Evolutionary conservation across 2,113 vertebrate species (phyloP).

Genomic region (Enhydra lutris): DNA sequence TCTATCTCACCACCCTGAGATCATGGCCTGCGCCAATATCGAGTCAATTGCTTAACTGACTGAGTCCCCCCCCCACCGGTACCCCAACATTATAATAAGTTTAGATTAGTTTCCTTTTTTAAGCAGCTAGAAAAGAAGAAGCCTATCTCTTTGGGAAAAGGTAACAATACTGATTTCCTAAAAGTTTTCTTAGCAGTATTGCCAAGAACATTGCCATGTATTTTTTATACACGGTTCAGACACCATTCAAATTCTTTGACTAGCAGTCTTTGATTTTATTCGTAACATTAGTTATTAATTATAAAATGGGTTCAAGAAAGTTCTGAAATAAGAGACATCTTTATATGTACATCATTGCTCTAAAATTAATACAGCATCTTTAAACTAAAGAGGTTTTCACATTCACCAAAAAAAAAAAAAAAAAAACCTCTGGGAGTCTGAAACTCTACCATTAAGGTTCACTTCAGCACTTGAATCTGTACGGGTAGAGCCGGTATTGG

Average conservation of each 20-base stretch:
- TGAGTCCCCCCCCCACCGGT: background rate
- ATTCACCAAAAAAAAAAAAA: background rate
- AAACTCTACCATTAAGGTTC: background rate
- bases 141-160: background rate
- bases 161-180: background rate
- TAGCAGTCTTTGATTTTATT: background rate
- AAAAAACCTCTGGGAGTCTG: background rate
- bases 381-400: background rate
- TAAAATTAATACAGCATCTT: background rate
- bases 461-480: background rate
- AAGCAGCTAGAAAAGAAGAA: background rate
- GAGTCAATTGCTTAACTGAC: background rate
- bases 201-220: too few species aligned
- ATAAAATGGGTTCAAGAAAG: background rate
- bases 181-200: background rate
- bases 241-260: background rate
- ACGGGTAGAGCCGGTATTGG: fast-evolving
- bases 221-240: background rate
- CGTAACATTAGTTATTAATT: background rate
- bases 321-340: background rate
- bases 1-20: background rate
- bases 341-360: background rate
- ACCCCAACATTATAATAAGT: background rate
- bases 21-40: background rate
- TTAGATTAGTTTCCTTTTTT: background rate